Conservation (phyloP, 2,888 invertebrate species). For the Steromphala cineraria region DNA sequence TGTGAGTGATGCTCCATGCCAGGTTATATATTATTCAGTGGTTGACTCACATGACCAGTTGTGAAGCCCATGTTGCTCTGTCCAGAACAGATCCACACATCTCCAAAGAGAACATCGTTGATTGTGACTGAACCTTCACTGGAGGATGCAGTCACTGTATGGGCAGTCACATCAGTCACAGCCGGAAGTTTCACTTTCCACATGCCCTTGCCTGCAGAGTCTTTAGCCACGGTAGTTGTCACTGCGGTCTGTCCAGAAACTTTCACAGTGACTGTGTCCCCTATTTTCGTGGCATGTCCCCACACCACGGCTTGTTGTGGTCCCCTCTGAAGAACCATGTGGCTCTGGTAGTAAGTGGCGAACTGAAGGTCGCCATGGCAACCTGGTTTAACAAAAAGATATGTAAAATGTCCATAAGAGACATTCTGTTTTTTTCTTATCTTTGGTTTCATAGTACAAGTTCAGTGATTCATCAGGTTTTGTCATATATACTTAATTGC, state of each 20-base stretch:
- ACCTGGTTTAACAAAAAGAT: neutral
- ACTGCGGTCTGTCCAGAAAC: constrained; percentile 9
- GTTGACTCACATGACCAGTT: constrained; percentile 26
- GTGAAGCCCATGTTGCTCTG: constrained; percentile 68
- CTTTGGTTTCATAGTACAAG: too few relatives aligned
- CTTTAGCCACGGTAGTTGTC: constrained; percentile 6
- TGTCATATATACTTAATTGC: too few relatives aligned
- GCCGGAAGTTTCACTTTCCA: constrained; percentile 50
- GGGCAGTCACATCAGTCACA: constrained; percentile 41
- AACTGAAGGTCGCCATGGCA: neutral
- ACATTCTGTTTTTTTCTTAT: too few relatives aligned
- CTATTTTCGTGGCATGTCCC: constrained; percentile 39
- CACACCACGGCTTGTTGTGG: constrained; percentile 43
- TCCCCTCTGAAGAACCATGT: constrained; percentile 50
- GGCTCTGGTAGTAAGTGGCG: constrained; percentile 34
- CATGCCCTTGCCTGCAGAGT: neutral
- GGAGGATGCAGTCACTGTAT: constrained; percentile 44
- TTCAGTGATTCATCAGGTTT: too few relatives aligned
- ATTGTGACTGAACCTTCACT: constrained; percentile 42
- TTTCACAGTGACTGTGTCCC: constrained; percentile 29
- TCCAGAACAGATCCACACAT: constrained; percentile 72
- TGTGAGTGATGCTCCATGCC: too few relatives aligned
- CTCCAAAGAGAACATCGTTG: constrained; percentile 67
- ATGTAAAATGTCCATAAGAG: too few relatives aligned
- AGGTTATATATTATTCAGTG: neutral